Conservation (phyloP, 2,113 vertebrate species). For the Hemibates koningsi region DNA sequence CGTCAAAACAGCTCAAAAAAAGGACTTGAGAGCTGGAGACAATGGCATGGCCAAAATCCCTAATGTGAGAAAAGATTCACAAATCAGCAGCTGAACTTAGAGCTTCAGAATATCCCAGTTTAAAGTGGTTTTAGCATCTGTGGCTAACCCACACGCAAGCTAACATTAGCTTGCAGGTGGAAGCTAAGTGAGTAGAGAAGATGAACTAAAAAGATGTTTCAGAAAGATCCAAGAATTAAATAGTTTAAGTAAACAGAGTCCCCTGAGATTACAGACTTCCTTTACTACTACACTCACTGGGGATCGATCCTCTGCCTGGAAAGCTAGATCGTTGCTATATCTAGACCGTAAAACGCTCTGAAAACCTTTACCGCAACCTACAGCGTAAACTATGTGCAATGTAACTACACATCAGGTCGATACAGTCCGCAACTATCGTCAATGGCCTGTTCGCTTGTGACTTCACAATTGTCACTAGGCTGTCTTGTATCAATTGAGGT, state of each 20-base stretch:
- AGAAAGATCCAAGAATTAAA: background rate
- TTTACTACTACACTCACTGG: background rate
- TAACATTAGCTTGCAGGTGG: rapidly evolving
- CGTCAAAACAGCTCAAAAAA: background rate
- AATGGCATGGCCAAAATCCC: rapidly evolving
- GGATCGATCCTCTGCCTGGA: background rate
- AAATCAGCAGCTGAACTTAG: background rate
- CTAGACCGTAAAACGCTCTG: background rate
- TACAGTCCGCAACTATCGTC: background rate
- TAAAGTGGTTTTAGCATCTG: background rate
- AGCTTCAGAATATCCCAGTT: background rate
- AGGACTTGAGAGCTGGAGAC: background rate
- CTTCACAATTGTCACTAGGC: background rate
- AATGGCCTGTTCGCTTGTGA: background rate
- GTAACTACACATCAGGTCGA: background rate
- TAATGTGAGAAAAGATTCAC: background rate
- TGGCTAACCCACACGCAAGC: background rate
- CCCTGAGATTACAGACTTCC: background rate
- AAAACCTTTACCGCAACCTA: background rate
- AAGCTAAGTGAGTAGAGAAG: background rate
- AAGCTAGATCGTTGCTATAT: background rate
- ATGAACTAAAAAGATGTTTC: background rate
- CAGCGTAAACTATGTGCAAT: background rate
- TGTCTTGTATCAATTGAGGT: background rate
- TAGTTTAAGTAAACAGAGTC: background rate